phyloP scores from a whole-genome alignment of 2,113 vertebrate genomes.

The Ptychochromis oligacanthus region DNA sequence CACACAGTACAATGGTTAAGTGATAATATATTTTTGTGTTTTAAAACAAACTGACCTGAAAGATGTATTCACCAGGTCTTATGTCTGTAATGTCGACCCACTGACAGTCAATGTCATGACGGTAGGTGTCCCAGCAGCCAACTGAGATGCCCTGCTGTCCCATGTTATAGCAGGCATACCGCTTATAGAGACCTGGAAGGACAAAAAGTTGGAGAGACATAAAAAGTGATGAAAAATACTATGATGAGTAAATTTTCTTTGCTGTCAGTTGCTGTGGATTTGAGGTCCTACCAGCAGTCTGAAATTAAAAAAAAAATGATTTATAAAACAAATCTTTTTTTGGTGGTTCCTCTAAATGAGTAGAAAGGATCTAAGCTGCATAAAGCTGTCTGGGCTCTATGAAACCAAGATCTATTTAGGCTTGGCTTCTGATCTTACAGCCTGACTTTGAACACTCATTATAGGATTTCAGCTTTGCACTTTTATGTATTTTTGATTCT shows the following conservation, averaged over 20 bases:
- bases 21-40: neutral
- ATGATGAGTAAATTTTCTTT: neutral
- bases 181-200: slow-evolving; percentile 85
- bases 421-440: slow-evolving; percentile 43
- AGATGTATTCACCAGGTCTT: slow-evolving; percentile 90
- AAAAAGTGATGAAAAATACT: neutral
- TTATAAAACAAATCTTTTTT: slow-evolving; percentile 33
- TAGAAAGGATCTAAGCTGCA: slow-evolving; percentile 9
- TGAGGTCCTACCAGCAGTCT: slow-evolving; percentile 7
- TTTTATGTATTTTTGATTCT: slow-evolving; percentile 15
- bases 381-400: slow-evolving; percentile 30
- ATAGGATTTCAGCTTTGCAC: slow-evolving; percentile 38
- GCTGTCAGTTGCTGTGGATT: slow-evolving; percentile 13
- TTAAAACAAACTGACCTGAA: slow-evolving; percentile 85
- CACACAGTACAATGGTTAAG: neutral
- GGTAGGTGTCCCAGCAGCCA: slow-evolving; percentile 98
- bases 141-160: slow-evolving; percentile 95
- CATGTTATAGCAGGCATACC: slow-evolving; percentile 94
- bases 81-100: slow-evolving; percentile 97
- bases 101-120: slow-evolving; percentile 98
- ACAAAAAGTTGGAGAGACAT: neutral
- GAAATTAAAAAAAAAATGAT: slow-evolving; percentile 40
- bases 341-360: slow-evolving; percentile 7
- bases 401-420: slow-evolving; percentile 52
- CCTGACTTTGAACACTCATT: slow-evolving; percentile 36